These are phyloP conservation scores for Smithornis capensis DNA, from an alignment of 2,113 vertebrate species.

Conservation along the genomic window DNA sequence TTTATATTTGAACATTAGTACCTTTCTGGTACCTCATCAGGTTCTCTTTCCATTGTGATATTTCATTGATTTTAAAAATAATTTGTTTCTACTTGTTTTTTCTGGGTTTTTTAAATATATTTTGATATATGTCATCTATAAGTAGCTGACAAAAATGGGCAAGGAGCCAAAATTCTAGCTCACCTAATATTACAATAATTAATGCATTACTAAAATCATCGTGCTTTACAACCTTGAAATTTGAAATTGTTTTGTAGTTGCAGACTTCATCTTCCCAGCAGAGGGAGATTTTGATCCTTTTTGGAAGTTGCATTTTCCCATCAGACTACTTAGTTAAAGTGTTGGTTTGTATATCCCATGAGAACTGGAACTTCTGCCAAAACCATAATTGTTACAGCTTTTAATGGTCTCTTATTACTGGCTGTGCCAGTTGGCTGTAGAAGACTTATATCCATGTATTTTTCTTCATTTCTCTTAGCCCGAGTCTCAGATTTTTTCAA, in stretches of 20 bases:
- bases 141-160: background rate
- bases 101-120: background rate
- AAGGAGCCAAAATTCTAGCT: background rate
- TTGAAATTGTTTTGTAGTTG: background rate
- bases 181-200: background rate
- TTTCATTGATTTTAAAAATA: background rate
- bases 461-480: background rate
- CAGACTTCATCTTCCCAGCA: conserved; percentile 15
- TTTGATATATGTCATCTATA: background rate
- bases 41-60: background rate
- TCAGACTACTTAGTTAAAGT: background rate
- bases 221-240: background rate
- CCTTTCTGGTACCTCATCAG: background rate
- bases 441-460: background rate
- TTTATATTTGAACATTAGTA: background rate
- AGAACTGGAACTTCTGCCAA: conserved; percentile 31
- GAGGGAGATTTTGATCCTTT: conserved; percentile 45
- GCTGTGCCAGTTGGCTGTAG: background rate
- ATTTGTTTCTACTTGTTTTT: background rate
- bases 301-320: background rate
- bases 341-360: background rate
- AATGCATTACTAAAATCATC: background rate
- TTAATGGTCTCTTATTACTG: background rate
- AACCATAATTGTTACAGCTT: background rate
- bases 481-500: background rate